phyloP scores from a whole-genome alignment of 1,140 invertebrate genomes.

The Phymorhynchus buccinoides region DNA sequence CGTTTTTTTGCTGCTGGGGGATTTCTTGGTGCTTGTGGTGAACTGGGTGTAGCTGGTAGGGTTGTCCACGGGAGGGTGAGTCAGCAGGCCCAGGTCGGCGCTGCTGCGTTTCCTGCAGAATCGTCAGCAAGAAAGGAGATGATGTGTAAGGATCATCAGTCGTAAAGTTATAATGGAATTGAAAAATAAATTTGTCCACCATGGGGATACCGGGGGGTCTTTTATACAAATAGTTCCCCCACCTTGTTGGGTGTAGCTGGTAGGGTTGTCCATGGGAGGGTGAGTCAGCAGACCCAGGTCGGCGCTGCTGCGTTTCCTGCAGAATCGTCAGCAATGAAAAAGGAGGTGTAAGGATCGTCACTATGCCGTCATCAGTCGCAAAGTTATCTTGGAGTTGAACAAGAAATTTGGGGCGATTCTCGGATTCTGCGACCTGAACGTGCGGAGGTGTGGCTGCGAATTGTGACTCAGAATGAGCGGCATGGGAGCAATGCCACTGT shows the following conservation, averaged over 20 bases:
- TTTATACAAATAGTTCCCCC: neutral
- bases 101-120: constrained; percentile 48
- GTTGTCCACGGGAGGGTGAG: constrained; percentile 50
- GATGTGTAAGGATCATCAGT: neutral
- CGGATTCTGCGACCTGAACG: no score
- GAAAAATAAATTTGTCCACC: neutral
- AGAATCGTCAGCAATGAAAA: neutral
- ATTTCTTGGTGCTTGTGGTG: neutral
- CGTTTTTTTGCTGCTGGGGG: neutral
- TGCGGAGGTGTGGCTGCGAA: no score
- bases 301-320: constrained; percentile 51
- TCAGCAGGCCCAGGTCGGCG: constrained; percentile 58
- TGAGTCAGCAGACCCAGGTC: constrained; percentile 59
- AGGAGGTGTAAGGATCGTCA: neutral
- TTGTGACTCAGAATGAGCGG: no score
- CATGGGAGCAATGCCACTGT: no score
- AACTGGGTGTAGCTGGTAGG: constrained; percentile 6
- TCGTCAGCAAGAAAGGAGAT: neutral
- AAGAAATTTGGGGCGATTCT: no score
- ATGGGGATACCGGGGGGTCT: no score
- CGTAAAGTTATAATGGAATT: neutral
- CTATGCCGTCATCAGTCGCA: neutral
- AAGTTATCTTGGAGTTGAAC: neutral
- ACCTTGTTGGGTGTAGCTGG: neutral
- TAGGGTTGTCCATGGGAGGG: constrained; percentile 43